Percentiles rank a stretch among this genome's conserved stretches.
These are phyloP conservation scores for Megaustenia siamemsis DNA, from an alignment of 2,888 invertebrate genomes.

Conservation along the genomic window DNA sequence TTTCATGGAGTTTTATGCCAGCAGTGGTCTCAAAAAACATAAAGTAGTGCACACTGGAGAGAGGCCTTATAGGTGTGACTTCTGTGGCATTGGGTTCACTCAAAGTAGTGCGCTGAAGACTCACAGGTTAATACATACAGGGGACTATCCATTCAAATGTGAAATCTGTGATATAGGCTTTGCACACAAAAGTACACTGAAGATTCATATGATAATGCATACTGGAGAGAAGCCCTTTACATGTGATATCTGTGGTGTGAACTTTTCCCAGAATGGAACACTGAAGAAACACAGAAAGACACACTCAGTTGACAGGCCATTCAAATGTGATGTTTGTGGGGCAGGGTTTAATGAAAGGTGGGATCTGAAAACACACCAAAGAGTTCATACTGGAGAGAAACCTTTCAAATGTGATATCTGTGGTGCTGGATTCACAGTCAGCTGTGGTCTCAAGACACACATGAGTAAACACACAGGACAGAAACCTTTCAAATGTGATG, in stretches of 20 bases:
- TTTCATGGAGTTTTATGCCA: not conserved
- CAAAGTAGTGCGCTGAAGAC: constrained; percentile 11
- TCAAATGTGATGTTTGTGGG: constrained; percentile 6
- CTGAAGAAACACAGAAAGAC: not conserved
- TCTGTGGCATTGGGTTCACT: not conserved
- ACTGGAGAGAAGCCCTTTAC: constrained; percentile 26
- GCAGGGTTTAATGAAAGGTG: constrained; percentile 14
- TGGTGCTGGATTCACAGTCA: not conserved
- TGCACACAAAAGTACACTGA: not conserved
- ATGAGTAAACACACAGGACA: constrained; percentile 5
- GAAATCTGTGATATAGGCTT: constrained; percentile 3
- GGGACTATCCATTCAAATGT: constrained; percentile 11
- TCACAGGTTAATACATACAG: not conserved
- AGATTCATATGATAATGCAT: not conserved
- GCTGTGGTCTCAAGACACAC: constrained; percentile 1
- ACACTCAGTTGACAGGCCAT: constrained; percentile 2
- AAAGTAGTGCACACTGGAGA: not conserved
- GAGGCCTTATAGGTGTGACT: not conserved
- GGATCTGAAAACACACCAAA: not conserved
- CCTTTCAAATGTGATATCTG: constrained; percentile 31
- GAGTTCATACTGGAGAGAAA: constrained; percentile 5
- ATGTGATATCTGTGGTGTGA: constrained; percentile 12
- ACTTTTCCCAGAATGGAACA: not conserved
- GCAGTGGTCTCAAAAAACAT: not conserved
- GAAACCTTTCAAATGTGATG: constrained; percentile 20